Percentiles rank a stretch among this genome's conserved stretches.
These are phyloP conservation scores for Cryptocheilus praepositus DNA, from an alignment of 2,888 invertebrate species.

Conservation along the genomic window DNA sequence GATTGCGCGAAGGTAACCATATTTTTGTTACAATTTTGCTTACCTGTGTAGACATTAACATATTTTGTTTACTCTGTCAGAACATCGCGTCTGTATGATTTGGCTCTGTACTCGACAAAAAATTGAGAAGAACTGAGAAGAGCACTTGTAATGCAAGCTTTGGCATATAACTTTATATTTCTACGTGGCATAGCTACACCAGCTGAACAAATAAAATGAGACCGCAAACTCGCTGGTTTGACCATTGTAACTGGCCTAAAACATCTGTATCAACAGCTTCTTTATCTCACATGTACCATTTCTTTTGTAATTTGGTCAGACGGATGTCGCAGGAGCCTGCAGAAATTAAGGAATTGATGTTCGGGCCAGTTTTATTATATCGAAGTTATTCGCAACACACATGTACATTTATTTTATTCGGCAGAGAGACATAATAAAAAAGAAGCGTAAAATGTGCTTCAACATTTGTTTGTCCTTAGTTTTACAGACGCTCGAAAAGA, in stretches of 20 bases:
- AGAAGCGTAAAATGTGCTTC: too few species aligned
- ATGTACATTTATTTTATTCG: too few species aligned
- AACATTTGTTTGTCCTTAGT: background rate
- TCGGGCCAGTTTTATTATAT: background rate
- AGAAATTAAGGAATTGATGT: too few species aligned
- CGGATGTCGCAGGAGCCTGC: conserved; percentile 8
- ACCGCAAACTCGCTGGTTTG: conserved; percentile 37
- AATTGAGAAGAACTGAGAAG: conserved; percentile 38
- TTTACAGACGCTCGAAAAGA: too few species aligned
- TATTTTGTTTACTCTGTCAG: too few species aligned
- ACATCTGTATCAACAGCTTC: conserved; percentile 59
- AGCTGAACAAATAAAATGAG: conserved; percentile 54
- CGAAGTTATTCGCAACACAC: background rate
- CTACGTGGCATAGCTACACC: conserved; percentile 46
- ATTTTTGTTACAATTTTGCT: background rate
- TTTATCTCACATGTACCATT: conserved; percentile 38
- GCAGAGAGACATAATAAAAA: background rate
- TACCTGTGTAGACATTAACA: conserved; percentile 18
- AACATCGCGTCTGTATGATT: conserved; percentile 1
- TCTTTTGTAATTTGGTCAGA: conserved; percentile 37
- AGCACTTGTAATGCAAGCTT: conserved; percentile 27
- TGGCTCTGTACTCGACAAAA: conserved; percentile 35
- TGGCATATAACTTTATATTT: conserved; percentile 42
- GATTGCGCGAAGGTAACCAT: background rate
- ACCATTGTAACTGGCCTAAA: conserved; percentile 41